These are phyloP conservation scores for Eubasilissa splendida DNA, from an alignment of 2,888 invertebrate genomes.

Conservation along the genomic window DNA sequence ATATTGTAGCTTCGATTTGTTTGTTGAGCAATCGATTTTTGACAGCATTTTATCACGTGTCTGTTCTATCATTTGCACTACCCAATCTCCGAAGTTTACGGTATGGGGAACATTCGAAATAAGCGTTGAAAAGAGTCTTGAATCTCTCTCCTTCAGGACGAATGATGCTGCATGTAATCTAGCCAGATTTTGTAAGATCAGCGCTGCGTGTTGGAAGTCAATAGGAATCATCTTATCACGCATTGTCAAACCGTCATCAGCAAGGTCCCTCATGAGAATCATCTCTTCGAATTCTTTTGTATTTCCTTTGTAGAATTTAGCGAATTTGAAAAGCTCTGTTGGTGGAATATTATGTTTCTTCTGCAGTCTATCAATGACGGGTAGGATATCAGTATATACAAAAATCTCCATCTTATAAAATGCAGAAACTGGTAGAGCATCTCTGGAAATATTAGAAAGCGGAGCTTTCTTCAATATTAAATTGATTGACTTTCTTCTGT, in stretches of 20 bases:
- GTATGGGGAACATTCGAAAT: neutral
- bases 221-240: slow-evolving; percentile 57
- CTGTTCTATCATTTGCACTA: neutral
- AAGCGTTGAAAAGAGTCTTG: slow-evolving; percentile 50
- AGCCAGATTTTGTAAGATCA: slow-evolving; percentile 60
- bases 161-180: slow-evolving; percentile 61
- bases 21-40: neutral
- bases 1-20: neutral
- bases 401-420: slow-evolving; percentile 29
- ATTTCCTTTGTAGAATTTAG: slow-evolving; percentile 24
- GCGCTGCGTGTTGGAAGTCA: slow-evolving; percentile 60
- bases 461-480: slow-evolving; percentile 1
- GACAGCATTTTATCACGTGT: neutral
- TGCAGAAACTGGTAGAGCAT: neutral
- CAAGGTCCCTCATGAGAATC: slow-evolving; percentile 56
- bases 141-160: slow-evolving; percentile 60
- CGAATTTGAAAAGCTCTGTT: slow-evolving; percentile 13
- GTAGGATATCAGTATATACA: slow-evolving; percentile 21
- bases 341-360: neutral
- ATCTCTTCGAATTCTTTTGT: slow-evolving; percentile 52
- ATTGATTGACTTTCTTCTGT: neutral
- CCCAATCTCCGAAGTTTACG: slow-evolving; percentile 1
- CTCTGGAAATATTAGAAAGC: neutral
- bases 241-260: slow-evolving; percentile 3
- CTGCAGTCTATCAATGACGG: slow-evolving; percentile 11